Evolutionary conservation across 2,113 vertebrate species (phyloP), one percentile per base, ranked within the genome.

Genomic region (Lasiurus borealis): DNA sequence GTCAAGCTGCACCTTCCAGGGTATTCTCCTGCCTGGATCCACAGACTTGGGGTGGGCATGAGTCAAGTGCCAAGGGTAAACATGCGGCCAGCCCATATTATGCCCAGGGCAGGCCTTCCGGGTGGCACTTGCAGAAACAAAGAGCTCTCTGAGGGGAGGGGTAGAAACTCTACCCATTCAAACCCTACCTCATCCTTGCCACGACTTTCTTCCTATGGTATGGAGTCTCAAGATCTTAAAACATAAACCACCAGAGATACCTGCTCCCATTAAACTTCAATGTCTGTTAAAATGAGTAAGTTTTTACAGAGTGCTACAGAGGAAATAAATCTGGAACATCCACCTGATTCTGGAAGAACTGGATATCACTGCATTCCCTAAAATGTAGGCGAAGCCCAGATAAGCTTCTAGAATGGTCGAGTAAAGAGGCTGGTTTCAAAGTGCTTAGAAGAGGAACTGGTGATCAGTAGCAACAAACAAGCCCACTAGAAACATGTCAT

Each of bases 271-370:
- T 93, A 97, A 96, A 88, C 90, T 92, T 96, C 95, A 97, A 96
- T 68, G 95, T 96, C 92, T 88, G 68, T 96, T 96, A 97, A 98
- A 96, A 84, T 64, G 62, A 97, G 88, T 25, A n/a, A 89, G 96
- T 93, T 92, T 71, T 97, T 87, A 76, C 4, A 84, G 18, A 40
- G 94, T 93, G 77, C 80, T 89, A 85, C 94, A 91, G 13, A 89
- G 19, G 69, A 91, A 95, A 48, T 71, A 95, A 87, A 95, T 93
- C 87, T 97, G 93, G 93, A 85, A 96, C 95, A 95, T 62, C 75
- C 87, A 94, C 88, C 88, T 96, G 64, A 91, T 93, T 88, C 82
- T 40, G 27, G 44, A 83, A 84, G 78, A 69, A 91, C 44, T 11
- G 19, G 83, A 59, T 52, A 23, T 71, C 23, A 40, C 40, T 29